A percentile compares a stretch with the other conserved stretches of the same genome.
These are phyloP conservation scores for Chrysoperla carnea DNA, from an alignment of 1,140 invertebrate species.

Conservation along the genomic window DNA sequence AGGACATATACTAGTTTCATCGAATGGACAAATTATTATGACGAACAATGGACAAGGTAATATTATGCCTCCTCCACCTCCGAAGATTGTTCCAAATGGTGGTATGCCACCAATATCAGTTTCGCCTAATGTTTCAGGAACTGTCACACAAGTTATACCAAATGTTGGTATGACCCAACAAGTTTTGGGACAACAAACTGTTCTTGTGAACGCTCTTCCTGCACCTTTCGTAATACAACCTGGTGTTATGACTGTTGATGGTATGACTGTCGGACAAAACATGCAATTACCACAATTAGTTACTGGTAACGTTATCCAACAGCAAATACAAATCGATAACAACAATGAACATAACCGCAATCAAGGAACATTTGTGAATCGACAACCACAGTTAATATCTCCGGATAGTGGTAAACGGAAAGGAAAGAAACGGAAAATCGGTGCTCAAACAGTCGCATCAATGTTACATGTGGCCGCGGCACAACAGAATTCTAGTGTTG, in stretches of 20 bases:
- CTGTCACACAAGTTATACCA: conserved; percentile 46
- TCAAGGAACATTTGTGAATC: conserved; percentile 26
- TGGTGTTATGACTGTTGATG: conserved; percentile 48
- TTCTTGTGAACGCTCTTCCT: conserved; percentile 65
- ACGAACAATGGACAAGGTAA: conserved; percentile 32
- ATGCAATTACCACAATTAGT: conserved; percentile 46
- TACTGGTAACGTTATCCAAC: conserved; percentile 43
- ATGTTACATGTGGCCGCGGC: conserved; percentile 51
- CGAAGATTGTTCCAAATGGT: conserved; percentile 34
- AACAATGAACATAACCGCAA: conserved; percentile 23
- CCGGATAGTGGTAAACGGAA: conserved; percentile 50
- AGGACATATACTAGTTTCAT: conserved; percentile 54
- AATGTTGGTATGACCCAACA: conserved; percentile 36
- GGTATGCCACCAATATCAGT: conserved; percentile 46
- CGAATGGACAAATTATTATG: conserved; percentile 54
- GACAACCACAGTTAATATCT: conserved; percentile 39
- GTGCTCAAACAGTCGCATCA: conserved; percentile 49
- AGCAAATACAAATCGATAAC: conserved; percentile 25
- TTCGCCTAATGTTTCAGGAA: conserved; percentile 46
- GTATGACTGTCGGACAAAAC: conserved; percentile 45
- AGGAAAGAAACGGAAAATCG: conserved; percentile 53
- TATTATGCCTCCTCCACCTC: conserved; percentile 43
- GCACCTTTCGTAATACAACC: conserved; percentile 64
- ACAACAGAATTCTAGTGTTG: conserved; percentile 19
- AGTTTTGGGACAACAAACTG: conserved; percentile 53